phyloP scores from a whole-genome alignment of 2,113 vertebrate species.

The Benitochromis conjunctus region DNA sequence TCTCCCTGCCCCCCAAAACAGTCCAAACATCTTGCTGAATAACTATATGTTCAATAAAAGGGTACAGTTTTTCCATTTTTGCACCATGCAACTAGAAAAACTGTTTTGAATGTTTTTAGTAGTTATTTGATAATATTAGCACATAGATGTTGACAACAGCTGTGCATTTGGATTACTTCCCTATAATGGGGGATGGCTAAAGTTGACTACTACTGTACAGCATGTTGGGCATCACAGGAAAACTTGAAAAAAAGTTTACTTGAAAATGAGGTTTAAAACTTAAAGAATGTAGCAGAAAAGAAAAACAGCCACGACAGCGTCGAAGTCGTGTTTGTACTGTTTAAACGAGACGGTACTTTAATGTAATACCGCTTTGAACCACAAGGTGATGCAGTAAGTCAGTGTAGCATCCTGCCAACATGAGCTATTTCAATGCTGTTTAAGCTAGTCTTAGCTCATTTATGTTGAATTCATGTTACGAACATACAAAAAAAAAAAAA shows the following conservation, averaged over 20 bases:
- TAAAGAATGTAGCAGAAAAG: neutral
- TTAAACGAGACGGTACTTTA: fast-evolving
- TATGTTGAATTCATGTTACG: neutral
- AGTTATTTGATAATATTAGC: neutral
- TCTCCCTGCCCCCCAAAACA: fast-evolving
- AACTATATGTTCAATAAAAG: neutral
- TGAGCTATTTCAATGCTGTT: neutral
- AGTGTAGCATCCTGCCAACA: neutral
- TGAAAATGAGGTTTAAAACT: neutral
- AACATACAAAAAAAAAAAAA: neutral
- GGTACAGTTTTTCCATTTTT: neutral
- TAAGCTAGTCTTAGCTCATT: neutral
- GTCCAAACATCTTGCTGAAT: neutral
- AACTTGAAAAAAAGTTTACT: neutral
- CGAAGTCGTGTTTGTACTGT: fast-evolving
- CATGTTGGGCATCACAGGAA: neutral
- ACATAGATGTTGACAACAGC: neutral
- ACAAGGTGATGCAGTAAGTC: neutral
- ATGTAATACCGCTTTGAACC: neutral
- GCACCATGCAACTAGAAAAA: conserved; percentile 35
- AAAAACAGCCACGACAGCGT: neutral
- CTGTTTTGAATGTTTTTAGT: neutral
- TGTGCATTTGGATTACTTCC: neutral
- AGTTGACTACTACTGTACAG: conserved; percentile 8
- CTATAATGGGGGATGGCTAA: neutral